Evolutionary conservation across 2,113 vertebrate species (phyloP).

Genomic region (Passer domesticus): DNA sequence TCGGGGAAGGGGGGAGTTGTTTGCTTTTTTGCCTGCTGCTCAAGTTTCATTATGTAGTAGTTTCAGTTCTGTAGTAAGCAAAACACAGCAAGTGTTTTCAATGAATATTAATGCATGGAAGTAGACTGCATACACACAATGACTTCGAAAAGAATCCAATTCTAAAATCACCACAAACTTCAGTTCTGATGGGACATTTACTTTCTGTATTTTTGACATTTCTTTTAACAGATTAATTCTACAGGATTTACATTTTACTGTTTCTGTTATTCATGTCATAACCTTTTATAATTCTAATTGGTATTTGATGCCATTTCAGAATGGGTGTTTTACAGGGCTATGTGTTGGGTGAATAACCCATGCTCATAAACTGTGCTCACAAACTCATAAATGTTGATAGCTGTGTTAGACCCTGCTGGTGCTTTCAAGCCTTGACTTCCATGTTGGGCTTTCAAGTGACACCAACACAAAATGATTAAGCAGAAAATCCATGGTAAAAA

Average conservation of each 20-base stretch:
- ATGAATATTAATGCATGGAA: constrained; percentile 22
- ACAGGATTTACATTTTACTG: background rate
- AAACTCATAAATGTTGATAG: background rate
- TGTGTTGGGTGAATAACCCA: background rate
- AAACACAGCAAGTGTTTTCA: constrained; percentile 12
- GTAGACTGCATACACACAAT: background rate
- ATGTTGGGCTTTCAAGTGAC: background rate
- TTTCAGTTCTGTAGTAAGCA: constrained; percentile 14
- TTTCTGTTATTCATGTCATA: background rate
- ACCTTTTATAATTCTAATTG: background rate
- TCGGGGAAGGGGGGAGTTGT: background rate
- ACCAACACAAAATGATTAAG: background rate
- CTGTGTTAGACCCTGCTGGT: background rate
- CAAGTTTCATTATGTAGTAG: constrained; percentile 39
- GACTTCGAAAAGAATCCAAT: background rate
- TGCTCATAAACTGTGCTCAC: background rate
- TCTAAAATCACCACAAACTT: background rate
- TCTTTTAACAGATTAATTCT: background rate
- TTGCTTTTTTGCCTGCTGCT: constrained; percentile 35
- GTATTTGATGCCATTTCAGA: background rate
- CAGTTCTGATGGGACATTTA: background rate
- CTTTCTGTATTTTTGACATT: background rate
- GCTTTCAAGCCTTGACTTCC: background rate
- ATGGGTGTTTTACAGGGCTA: background rate
- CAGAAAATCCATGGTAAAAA: background rate